phyloP scores from a whole-genome alignment of 1,140 invertebrate species.

The Reticulitermes speratus region DNA sequence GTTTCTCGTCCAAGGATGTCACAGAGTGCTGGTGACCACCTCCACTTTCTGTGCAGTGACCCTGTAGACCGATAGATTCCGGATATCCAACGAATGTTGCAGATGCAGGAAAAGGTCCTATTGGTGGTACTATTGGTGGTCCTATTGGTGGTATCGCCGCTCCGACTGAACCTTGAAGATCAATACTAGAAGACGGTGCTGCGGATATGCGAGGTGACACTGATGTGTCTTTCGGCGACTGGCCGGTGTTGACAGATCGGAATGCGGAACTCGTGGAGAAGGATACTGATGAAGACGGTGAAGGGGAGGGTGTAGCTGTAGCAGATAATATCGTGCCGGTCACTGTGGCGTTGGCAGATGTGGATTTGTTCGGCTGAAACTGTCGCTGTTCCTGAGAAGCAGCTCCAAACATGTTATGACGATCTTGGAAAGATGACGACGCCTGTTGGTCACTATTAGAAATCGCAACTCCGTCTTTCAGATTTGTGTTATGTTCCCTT shows the following conservation, averaged over 20 bases:
- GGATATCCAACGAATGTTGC: conserved; percentile 59
- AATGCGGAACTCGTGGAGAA: conserved; percentile 53
- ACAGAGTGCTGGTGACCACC: conserved; percentile 18
- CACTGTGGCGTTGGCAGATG: background rate
- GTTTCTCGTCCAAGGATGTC: conserved; percentile 47
- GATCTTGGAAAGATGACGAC: background rate
- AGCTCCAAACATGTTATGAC: background rate
- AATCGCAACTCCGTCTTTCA: background rate
- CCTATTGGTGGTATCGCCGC: conserved; percentile 52
- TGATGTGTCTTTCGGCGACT: background rate
- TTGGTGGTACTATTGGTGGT: conserved; percentile 52
- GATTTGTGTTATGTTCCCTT: conserved; percentile 8
- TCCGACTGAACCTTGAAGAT: conserved; percentile 44
- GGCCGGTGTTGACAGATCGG: conserved; percentile 60
- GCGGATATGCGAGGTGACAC: background rate
- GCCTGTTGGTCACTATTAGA: background rate
- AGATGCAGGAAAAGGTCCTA: conserved; percentile 61
- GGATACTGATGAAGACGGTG: conserved; percentile 14
- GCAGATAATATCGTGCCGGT: background rate
- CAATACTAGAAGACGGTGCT: conserved; percentile 30
- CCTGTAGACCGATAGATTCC: background rate
- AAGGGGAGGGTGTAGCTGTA: background rate
- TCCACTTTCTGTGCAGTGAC: background rate
- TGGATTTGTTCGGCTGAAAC: background rate
- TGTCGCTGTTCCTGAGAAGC: conserved; percentile 18